phyloP scores from a whole-genome alignment of 1,140 invertebrate species.

The Popillia japonica region DNA sequence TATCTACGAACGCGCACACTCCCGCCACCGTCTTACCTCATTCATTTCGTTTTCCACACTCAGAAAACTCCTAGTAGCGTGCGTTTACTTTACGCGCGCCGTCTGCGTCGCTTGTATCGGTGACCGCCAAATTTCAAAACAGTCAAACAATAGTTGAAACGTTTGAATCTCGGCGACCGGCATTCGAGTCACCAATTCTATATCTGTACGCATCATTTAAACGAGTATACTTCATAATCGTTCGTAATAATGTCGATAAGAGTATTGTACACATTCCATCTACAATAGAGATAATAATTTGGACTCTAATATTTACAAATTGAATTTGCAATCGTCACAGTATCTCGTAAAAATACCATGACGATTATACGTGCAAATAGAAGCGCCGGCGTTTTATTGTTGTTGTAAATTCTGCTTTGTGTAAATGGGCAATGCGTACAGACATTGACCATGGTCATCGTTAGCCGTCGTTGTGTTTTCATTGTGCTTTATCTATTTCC shows the following conservation, averaged over 20 bases:
- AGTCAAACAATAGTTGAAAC: slow-evolving; percentile 8
- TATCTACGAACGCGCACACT: slow-evolving; percentile 37
- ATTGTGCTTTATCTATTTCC: slow-evolving; percentile 37
- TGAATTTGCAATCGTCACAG: neutral
- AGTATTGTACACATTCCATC: neutral
- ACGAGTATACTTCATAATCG: neutral
- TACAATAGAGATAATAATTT: slow-evolving; percentile 12
- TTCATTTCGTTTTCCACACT: slow-evolving; percentile 38
- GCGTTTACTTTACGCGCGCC: slow-evolving; percentile 37
- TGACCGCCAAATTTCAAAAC: slow-evolving; percentile 41
- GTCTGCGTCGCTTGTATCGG: slow-evolving; percentile 39
- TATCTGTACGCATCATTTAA: slow-evolving; percentile 17
- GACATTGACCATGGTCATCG: slow-evolving; percentile 8
- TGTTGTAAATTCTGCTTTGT: neutral
- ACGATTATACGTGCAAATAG: slow-evolving; percentile 14
- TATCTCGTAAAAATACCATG: neutral
- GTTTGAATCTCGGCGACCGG: neutral
- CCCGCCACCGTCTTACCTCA: slow-evolving; percentile 39
- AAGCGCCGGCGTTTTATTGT: neutral
- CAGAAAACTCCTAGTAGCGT: slow-evolving; percentile 22
- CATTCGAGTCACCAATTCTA: neutral
- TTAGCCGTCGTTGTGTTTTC: slow-evolving; percentile 29
- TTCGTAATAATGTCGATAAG: neutral
- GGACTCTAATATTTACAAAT: slow-evolving; percentile 14
- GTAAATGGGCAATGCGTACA: neutral